phyloP scores from a whole-genome alignment of 2,888 invertebrate species.

The Volucella inanis region DNA sequence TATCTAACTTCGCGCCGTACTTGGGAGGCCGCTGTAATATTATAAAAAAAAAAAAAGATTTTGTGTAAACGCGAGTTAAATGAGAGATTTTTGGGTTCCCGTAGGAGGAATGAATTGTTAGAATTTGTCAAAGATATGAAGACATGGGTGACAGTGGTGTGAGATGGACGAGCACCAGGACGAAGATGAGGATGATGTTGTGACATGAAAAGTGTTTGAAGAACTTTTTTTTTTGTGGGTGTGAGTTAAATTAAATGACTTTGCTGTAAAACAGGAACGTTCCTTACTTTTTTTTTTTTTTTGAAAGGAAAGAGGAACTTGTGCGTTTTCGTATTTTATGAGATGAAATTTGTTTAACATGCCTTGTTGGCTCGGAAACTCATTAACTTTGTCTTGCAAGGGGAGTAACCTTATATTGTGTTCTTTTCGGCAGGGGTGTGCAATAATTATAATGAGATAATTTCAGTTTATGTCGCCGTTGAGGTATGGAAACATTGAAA shows the following conservation, averaged over 20 bases:
- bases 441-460: constrained; percentile 16
- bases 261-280: no score
- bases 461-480: neutral
- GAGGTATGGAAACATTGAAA: no score
- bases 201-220: constrained; percentile 31
- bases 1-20: neutral
- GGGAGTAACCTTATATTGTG: neutral
- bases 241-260: neutral
- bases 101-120: constrained; percentile 24
- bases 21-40: no score
- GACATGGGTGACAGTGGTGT: neutral
- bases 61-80: constrained; percentile 22
- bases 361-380: neutral
- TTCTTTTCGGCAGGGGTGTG: neutral
- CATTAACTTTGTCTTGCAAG: constrained; percentile 10
- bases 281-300: neutral
- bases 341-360: neutral
- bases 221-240: constrained; percentile 18
- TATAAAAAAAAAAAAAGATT: constrained; percentile 18
- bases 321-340: neutral
- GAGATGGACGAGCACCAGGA: constrained; percentile 35
- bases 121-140: constrained; percentile 2
- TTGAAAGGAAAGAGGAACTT: neutral
- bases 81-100: constrained; percentile 34
- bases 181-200: no score